Evolutionary conservation across 2,888 invertebrate species (phyloP).

Genomic region (Dryobotodes eremita): DNA sequence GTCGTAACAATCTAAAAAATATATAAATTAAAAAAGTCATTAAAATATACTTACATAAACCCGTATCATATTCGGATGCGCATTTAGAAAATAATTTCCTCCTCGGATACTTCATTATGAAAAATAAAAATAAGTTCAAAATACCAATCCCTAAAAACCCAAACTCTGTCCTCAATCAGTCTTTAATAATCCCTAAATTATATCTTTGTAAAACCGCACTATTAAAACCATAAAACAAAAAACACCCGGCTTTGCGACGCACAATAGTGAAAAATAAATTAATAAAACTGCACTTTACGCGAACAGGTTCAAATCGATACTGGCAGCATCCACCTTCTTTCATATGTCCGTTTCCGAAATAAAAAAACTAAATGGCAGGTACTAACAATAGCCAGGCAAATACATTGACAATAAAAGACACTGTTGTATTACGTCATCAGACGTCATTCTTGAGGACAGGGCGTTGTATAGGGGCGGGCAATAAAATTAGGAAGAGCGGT

Average conservation of each 20-base stretch:
- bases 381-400: slow-evolving; percentile 72
- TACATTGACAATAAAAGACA: slow-evolving; percentile 69
- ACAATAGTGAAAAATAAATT: slow-evolving; percentile 55
- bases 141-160: background rate
- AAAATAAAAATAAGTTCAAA: slow-evolving; percentile 36
- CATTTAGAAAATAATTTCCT: slow-evolving; percentile 78
- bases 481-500: slow-evolving; percentile 6
- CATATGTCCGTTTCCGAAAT: slow-evolving; percentile 88
- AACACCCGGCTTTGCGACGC: slow-evolving; percentile 9
- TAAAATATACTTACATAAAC: slow-evolving; percentile 78
- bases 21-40: background rate
- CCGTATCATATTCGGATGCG: slow-evolving; percentile 76
- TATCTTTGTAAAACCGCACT: slow-evolving; percentile 4
- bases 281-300: slow-evolving; percentile 84
- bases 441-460: slow-evolving; percentile 30
- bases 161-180: background rate
- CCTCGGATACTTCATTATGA: slow-evolving; percentile 86
- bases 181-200: background rate
- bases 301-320: slow-evolving; percentile 85
- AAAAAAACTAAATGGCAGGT: slow-evolving; percentile 81
- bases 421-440: slow-evolving; percentile 65
- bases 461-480: slow-evolving; percentile 39
- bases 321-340: slow-evolving; percentile 80
- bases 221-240: slow-evolving; percentile 42
- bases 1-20: background rate